Evolutionary conservation across 2,797 vertebrate genomes (phyloP).

Genomic region (Rhinogobio ventralis): DNA sequence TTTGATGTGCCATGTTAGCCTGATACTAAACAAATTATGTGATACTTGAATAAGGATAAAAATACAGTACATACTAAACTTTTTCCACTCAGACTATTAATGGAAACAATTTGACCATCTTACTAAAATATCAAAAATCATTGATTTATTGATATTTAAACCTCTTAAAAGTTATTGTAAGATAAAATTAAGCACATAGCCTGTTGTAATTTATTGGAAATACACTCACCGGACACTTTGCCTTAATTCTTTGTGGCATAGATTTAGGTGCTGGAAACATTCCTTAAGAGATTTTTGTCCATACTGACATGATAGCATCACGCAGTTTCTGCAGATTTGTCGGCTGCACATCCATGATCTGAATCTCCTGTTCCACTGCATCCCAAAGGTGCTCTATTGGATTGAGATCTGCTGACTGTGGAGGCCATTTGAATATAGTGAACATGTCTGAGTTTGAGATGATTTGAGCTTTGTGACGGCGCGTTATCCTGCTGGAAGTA

Average conservation of each 20-base stretch:
- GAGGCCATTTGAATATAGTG: background rate
- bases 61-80: too few relatives aligned
- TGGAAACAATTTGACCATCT: background rate
- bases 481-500: too few relatives aligned
- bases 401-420: too few relatives aligned
- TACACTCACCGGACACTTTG: background rate
- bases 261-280: background rate
- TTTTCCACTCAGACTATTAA: background rate
- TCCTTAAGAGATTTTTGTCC: background rate
- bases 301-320: conserved; percentile 62
- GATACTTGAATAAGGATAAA: background rate
- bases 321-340: conserved; percentile 52
- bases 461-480: too few relatives aligned
- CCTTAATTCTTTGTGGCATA: background rate
- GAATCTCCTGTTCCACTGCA: conserved; percentile 31
- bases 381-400: conserved; percentile 43
- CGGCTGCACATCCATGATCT: background rate
- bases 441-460: background rate
- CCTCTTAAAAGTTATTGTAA: too few relatives aligned
- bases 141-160: too few relatives aligned
- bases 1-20: background rate
- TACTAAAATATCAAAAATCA: background rate
- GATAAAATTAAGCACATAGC: too few relatives aligned
- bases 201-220: too few relatives aligned
- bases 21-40: background rate